These are phyloP conservation scores for Dolomedes plantarius DNA, from an alignment of 2,888 invertebrate genomes.

Conservation along the genomic window DNA sequence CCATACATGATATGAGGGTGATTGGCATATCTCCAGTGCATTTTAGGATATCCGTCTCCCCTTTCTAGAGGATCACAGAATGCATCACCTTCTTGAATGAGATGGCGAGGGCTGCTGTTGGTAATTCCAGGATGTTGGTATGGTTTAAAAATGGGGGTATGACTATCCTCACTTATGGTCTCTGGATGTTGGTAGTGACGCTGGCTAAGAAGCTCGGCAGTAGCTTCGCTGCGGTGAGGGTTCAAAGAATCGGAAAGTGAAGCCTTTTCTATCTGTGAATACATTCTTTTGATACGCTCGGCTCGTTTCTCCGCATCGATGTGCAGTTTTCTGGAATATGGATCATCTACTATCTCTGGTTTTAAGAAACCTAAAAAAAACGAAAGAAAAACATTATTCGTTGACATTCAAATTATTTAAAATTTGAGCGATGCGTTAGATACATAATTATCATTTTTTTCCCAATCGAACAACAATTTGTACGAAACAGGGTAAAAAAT, in stretches of 20 bases:
- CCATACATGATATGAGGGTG: constrained; percentile 59
- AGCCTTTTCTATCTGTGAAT: constrained; percentile 64
- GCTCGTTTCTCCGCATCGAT: constrained; percentile 65
- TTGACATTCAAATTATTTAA: too few species aligned
- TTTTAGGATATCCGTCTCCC: constrained; percentile 58
- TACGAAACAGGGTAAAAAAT: too few species aligned
- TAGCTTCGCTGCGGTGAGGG: constrained; percentile 25
- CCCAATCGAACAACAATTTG: not conserved
- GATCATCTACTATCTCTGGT: constrained; percentile 64
- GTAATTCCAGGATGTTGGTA: constrained; percentile 46
- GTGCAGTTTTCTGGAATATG: constrained; percentile 60
- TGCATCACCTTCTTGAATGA: constrained; percentile 26
- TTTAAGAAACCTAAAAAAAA: constrained; percentile 55
- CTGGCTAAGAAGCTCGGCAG: constrained; percentile 28
- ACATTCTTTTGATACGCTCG: constrained; percentile 63
- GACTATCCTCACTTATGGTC: constrained; percentile 27
- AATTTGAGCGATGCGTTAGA: too few species aligned
- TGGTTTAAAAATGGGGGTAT: constrained; percentile 59
- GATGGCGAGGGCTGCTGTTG: constrained; percentile 19
- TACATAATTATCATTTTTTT: too few species aligned
- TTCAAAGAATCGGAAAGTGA: constrained; percentile 57
- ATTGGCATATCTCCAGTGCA: constrained; percentile 67
- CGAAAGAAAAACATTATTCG: constrained; percentile 1
- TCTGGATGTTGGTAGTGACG: constrained; percentile 38
- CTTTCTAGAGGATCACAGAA: constrained; percentile 54